Base-by-base conservation (phyloP, 2,113 vertebrate species). In the Riparia riparia region DNA sequence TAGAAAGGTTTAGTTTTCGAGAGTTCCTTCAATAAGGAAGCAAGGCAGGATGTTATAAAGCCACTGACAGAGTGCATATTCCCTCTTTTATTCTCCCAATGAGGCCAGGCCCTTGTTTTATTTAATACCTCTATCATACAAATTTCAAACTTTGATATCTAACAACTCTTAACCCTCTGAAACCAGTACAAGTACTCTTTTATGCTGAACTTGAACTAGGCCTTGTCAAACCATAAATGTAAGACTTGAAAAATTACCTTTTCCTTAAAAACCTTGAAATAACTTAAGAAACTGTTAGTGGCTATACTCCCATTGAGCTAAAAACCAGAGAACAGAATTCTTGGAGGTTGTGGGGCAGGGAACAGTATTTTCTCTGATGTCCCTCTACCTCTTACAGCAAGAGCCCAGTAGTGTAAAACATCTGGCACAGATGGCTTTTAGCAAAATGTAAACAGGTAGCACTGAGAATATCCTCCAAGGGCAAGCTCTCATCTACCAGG, bases 281-380 rank as follows among this genome's bases (percentile, higher is more conserved):
- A 61, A 65, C 14, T 53, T 44, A 77, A 61, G 21, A 70, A 77
- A 53, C 13, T 22, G 9, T n/a, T 41, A 71, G 12, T 50, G n/a
- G 8, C 42, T 70, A 58, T 18, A 70, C 2, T 54, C 8, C 31
- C 26, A 66, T 7, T 31, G 44, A 60, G 21, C 17, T 92, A 49
- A 41, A 80, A 80, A 60, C 3, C 14, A 84, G 12, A 58, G 2
- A 3, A 47, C 0, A 60, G 7, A 77, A 54, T 50, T 73, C 44
- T 21, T 66, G 26, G 53, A 54, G 25, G 3, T 1, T 2, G 3
- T 7, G 2, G 24, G 4, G 2, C 37, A 37, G 4, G 6, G 3
- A 34, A 17, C 6, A 2, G 25, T 31, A 66, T 25, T 80, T 63
- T 37, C 16, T 57, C 14, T 37, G 22, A 26, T 25, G 31, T 70